Evolutionary conservation across 2,797 vertebrate species (phyloP).

Genomic region (Megaceryle alcyon): DNA sequence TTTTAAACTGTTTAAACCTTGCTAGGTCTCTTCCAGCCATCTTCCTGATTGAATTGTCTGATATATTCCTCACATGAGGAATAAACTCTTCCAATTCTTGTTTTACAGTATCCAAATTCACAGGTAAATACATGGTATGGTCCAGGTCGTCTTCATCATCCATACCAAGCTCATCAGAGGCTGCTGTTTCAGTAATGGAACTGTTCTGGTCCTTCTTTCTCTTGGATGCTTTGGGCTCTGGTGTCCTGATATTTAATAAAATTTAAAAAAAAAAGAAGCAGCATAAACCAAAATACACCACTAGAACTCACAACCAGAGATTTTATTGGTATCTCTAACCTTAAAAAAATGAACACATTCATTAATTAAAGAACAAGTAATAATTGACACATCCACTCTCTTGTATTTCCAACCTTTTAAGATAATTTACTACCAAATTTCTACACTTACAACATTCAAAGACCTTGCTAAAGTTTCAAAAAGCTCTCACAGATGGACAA

Average conservation of each 20-base stretch:
- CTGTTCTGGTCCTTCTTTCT: background rate
- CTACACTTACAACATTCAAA: background rate
- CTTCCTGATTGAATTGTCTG: conserved; percentile 47
- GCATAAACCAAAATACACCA: background rate
- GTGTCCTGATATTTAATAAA: background rate
- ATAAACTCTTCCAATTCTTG: conserved; percentile 76
- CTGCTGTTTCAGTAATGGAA: background rate
- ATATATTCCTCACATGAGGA: conserved; percentile 67
- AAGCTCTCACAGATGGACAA: background rate
- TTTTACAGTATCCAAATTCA: conserved; percentile 49
- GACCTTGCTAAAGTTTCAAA: background rate
- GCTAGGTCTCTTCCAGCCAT: conserved; percentile 75
- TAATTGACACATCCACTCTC: background rate
- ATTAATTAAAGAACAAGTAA: background rate
- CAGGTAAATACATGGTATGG: rapidly evolving
- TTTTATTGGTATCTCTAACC: background rate
- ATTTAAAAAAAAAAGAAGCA: background rate
- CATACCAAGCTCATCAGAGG: background rate
- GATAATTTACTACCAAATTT: background rate
- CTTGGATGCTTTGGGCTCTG: rapidly evolving
- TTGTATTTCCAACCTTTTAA: background rate
- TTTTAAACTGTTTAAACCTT: conserved; percentile 76
- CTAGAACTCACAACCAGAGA: background rate
- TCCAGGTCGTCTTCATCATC: background rate
- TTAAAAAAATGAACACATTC: rapidly evolving